A percentile compares a stretch with the other conserved stretches of the same genome.
Evolutionary conservation across 2,797 vertebrate genomes (phyloP).

Genomic region (Muscicapa striata): DNA sequence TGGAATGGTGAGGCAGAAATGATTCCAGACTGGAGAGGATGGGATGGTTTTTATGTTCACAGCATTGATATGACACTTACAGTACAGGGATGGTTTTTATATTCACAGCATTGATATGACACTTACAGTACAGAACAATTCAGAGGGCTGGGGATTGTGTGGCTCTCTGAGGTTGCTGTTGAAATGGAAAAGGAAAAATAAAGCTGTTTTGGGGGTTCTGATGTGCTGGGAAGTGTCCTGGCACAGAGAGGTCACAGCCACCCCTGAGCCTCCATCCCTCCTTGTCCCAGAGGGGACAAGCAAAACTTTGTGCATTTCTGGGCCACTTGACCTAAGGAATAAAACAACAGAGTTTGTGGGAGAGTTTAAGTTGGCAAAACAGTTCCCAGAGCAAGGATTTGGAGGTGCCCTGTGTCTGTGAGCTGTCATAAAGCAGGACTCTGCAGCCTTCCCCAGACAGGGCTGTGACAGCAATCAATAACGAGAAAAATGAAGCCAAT

Average conservation of each 20-base stretch:
- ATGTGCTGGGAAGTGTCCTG: background rate
- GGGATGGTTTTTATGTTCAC: background rate
- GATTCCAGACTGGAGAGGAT: background rate
- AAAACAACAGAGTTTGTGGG: background rate
- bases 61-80: rapidly evolving
- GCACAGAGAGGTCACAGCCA: background rate
- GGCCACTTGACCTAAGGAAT: background rate
- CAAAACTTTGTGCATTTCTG: background rate
- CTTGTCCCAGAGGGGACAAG: background rate
- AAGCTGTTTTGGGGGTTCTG: background rate
- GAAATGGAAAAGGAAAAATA: background rate
- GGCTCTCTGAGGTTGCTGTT: background rate
- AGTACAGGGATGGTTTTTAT: background rate
- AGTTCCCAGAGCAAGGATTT: background rate
- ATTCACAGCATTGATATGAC: rapidly evolving
- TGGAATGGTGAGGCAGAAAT: background rate
- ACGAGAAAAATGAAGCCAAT: constrained; percentile 42
- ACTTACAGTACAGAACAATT: background rate
- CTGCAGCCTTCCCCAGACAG: background rate
- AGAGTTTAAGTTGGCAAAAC: background rate
- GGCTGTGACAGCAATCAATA: constrained; percentile 51
- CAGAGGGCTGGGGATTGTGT: background rate
- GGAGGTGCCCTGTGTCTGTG: background rate
- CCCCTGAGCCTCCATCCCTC: background rate
- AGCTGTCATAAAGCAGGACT: constrained; percentile 23